Percentiles rank a stretch among this genome's conserved stretches.
Conservation (phyloP, 2,888 invertebrate genomes). For the Limnephilus marmoratus region DNA sequence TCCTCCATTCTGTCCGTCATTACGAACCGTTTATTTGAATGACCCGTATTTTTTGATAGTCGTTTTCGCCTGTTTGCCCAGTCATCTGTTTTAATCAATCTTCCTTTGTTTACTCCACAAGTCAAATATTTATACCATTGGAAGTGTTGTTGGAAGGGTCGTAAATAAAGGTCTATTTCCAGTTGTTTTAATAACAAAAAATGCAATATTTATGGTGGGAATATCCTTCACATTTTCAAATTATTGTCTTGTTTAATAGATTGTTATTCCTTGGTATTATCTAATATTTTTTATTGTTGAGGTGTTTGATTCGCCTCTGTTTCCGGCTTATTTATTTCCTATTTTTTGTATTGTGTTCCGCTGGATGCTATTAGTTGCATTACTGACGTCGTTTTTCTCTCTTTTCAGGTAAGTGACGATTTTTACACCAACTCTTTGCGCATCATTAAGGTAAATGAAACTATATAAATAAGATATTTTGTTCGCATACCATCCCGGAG, state of each 20-base stretch:
- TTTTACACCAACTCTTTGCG: not conserved
- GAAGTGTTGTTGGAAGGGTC: slow-evolving; percentile 8
- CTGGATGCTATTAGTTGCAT: not conserved
- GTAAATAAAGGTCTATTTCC: not conserved
- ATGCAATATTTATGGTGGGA: not conserved
- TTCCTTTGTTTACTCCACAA: slow-evolving; percentile 38
- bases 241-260: not conserved
- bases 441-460: not conserved
- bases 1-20: slow-evolving; percentile 14
- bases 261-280: not conserved
- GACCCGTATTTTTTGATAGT: slow-evolving; percentile 27
- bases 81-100: slow-evolving; percentile 44
- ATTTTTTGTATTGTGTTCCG: not conserved
- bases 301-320: no score
- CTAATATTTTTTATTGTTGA: not conserved
- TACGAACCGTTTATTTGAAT: slow-evolving; percentile 35
- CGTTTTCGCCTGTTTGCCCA: slow-evolving; percentile 25
- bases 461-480: not conserved
- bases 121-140: slow-evolving; percentile 36
- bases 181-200: not conserved
- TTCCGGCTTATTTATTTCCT: no score
- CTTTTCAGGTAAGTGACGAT: slow-evolving; percentile 27
- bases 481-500: not conserved
- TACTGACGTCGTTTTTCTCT: not conserved
- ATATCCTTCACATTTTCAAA: not conserved